Percentiles rank a stretch among this genome's conserved stretches.
Evolutionary conservation across 2,888 invertebrate species (phyloP).

Genomic region (Chaetogeoica ovagalla): DNA sequence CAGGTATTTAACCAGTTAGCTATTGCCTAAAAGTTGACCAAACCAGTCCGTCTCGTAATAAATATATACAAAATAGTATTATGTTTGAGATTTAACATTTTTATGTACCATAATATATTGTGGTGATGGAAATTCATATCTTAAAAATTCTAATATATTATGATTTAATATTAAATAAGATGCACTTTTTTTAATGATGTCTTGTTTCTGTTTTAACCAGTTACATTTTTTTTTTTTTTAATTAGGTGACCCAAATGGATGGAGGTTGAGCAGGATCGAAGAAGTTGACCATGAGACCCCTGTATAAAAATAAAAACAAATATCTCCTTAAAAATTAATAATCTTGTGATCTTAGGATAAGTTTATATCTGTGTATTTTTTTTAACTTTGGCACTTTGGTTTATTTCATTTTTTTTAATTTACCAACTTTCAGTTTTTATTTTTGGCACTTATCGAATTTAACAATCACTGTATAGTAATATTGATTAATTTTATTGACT

Average conservation of each 20-base stretch:
- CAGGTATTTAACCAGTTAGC: background rate
- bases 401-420: conserved; percentile 2
- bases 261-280: conserved; percentile 79
- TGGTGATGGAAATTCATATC: background rate
- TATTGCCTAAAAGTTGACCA: background rate
- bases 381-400: conserved; percentile 29
- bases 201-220: background rate
- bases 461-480: conserved; percentile 51
- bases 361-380: conserved; percentile 35
- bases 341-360: conserved; percentile 53
- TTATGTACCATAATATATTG: background rate
- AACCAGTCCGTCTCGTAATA: background rate
- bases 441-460: conserved; percentile 53
- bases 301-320: conserved; percentile 65
- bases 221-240: conserved; percentile 44
- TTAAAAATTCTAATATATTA: background rate
- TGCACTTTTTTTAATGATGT: background rate
- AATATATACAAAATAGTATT: background rate
- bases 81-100: conserved; percentile 3
- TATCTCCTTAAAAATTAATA: conserved; percentile 40
- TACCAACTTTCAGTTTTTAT: conserved; percentile 37
- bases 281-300: conserved; percentile 81
- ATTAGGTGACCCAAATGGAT: conserved; percentile 71
- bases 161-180: background rate
- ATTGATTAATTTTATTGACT: conserved; percentile 36